A percentile compares a stretch with the other conserved stretches of the same genome.
These are phyloP conservation scores for Peromyscus attwateri DNA, from an alignment of 2,797 vertebrate species.

Conservation along the genomic window DNA sequence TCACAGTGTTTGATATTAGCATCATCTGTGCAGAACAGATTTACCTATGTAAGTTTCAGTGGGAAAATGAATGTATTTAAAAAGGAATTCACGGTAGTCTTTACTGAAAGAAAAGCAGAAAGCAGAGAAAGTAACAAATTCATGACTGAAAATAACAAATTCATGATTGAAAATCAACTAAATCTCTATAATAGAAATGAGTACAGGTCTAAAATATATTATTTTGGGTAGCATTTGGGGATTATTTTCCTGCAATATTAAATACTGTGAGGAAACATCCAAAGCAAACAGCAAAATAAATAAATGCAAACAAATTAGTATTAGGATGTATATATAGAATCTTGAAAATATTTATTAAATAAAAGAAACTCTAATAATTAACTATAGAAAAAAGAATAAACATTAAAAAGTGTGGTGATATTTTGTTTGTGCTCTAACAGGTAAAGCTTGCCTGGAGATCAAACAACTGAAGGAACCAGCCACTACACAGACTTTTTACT, in stretches of 20 bases:
- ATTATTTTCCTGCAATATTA: background rate
- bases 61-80: background rate
- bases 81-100: background rate
- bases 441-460: too few relatives aligned
- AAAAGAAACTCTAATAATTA: background rate
- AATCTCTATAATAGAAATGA: background rate
- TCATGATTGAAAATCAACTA: background rate
- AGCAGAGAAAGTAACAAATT: background rate
- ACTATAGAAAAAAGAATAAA: too few relatives aligned
- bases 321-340: background rate
- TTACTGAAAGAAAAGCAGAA: background rate
- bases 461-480: too few relatives aligned
- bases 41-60: background rate
- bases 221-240: background rate
- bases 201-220: background rate
- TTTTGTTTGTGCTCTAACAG: too few relatives aligned
- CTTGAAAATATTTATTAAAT: background rate
- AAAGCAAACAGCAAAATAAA: background rate
- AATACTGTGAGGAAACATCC: background rate
- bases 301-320: background rate
- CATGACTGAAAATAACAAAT: background rate
- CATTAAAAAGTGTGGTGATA: too few relatives aligned
- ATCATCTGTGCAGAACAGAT: background rate
- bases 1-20: background rate
- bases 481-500: too few relatives aligned